A percentile compares a stretch with the other conserved stretches of the same genome.
Conservation (phyloP, 2,888 invertebrate species). For the Ecdyonurus torrentis region DNA sequence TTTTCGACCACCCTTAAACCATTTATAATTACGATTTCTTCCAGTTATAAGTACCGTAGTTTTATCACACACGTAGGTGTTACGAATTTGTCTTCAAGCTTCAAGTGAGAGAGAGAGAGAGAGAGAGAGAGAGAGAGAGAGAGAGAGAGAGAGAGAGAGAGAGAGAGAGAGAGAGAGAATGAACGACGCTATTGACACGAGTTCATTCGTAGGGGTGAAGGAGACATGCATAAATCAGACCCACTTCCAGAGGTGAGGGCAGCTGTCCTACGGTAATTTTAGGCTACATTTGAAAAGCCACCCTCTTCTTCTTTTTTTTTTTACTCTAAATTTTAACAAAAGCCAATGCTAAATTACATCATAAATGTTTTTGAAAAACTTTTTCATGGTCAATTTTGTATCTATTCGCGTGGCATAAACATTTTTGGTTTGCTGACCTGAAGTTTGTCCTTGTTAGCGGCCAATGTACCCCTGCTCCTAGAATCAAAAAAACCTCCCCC, state of each 20-base stretch:
- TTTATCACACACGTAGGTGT: background rate
- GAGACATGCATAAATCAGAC: background rate
- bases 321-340: background rate
- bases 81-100: too few relatives aligned
- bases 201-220: too few relatives aligned
- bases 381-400: background rate
- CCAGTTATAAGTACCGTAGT: background rate
- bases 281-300: background rate
- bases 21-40: background rate
- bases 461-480: background rate
- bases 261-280: background rate
- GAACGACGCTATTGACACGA: too few relatives aligned
- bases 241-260: background rate
- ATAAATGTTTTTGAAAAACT: too few relatives aligned
- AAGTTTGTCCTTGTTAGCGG: background rate
- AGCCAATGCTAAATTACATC: background rate
- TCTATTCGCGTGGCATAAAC: background rate
- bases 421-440: background rate
- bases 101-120: too few relatives aligned
- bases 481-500: too few relatives aligned
- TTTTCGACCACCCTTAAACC: background rate
- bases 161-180: too few relatives aligned
- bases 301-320: background rate
- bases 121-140: too few relatives aligned
- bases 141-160: too few relatives aligned